These are phyloP conservation scores for Drepana falcataria DNA, from an alignment of 2,888 invertebrate species.

Conservation along the genomic window DNA sequence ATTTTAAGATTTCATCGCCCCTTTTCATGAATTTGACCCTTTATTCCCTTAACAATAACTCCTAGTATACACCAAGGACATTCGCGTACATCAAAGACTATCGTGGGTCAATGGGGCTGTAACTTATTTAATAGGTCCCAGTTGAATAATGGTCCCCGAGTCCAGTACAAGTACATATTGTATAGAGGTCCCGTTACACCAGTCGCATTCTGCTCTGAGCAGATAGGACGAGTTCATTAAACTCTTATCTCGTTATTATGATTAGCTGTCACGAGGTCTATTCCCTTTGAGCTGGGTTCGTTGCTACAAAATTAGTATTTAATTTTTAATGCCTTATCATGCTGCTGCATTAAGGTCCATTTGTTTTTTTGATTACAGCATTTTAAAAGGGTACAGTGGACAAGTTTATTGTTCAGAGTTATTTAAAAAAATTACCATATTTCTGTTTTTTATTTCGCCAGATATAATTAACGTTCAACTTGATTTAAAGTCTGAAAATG, in stretches of 20 bases:
- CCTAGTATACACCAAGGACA: too few relatives aligned
- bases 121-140: slow-evolving; percentile 19
- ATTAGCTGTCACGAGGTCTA: slow-evolving; percentile 28
- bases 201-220: slow-evolving; percentile 16
- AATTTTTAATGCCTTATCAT: slow-evolving; percentile 30
- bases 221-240: slow-evolving; percentile 33
- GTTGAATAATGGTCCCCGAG: slow-evolving; percentile 1
- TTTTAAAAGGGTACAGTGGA: background rate
- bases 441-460: too few relatives aligned
- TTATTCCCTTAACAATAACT: background rate
- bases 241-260: slow-evolving; percentile 42
- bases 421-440: too few relatives aligned
- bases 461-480: background rate
- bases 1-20: too few relatives aligned
- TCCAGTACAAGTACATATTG: background rate
- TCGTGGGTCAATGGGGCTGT: slow-evolving; percentile 19
- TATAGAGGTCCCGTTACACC: slow-evolving; percentile 11
- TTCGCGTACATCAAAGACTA: slow-evolving; percentile 11
- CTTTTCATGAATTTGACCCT: background rate
- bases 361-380: slow-evolving; percentile 1
- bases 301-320: slow-evolving; percentile 22
- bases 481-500: background rate
- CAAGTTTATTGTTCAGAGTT: too few relatives aligned
- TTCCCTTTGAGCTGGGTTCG: slow-evolving; percentile 19
- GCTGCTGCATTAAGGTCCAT: slow-evolving; percentile 3